Evolutionary conservation across 2,888 invertebrate species (phyloP).

Genomic region (Macaria liturata): DNA sequence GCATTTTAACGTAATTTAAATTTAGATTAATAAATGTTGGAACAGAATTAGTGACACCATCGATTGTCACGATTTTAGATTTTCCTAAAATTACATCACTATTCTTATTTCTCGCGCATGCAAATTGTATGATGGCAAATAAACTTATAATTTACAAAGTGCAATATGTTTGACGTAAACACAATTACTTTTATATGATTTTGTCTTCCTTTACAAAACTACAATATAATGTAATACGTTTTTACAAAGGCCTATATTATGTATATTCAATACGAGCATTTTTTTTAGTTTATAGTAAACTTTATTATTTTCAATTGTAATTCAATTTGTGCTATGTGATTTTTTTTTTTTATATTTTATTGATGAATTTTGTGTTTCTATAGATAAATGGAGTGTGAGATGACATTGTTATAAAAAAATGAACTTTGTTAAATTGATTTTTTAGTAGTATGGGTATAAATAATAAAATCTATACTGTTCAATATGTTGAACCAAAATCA

Average conservation of each 20-base stretch:
- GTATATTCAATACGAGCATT: slow-evolving; percentile 54
- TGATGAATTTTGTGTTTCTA: slow-evolving; percentile 44
- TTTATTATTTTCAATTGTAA: slow-evolving; percentile 36
- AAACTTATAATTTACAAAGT: slow-evolving; percentile 29
- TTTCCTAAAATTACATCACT: no score
- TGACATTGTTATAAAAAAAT: no score
- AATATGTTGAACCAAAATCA: no score
- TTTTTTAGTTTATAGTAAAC: slow-evolving; percentile 49
- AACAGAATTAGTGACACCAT: no score
- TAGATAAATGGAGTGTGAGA: slow-evolving; percentile 1
- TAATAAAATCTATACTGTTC: no score
- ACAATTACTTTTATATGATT: slow-evolving; percentile 38
- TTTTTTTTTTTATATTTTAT: slow-evolving; percentile 42
- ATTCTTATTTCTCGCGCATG: no score
- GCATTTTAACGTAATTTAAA: no score
- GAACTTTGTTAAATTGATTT: no score
- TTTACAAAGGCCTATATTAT: slow-evolving; percentile 57
- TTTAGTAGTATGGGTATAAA: no score
- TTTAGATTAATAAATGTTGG: no score
- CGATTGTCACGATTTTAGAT: no score
- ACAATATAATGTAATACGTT: slow-evolving; percentile 40
- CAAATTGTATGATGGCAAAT: no score
- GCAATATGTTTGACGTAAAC: slow-evolving; percentile 51
- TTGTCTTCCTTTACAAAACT: slow-evolving; percentile 52
- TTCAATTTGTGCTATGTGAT: slow-evolving; percentile 33